A percentile compares a stretch with the other conserved stretches of the same genome.
Conservation (phyloP, 2,113 vertebrate species). For the Calypte anna region DNA sequence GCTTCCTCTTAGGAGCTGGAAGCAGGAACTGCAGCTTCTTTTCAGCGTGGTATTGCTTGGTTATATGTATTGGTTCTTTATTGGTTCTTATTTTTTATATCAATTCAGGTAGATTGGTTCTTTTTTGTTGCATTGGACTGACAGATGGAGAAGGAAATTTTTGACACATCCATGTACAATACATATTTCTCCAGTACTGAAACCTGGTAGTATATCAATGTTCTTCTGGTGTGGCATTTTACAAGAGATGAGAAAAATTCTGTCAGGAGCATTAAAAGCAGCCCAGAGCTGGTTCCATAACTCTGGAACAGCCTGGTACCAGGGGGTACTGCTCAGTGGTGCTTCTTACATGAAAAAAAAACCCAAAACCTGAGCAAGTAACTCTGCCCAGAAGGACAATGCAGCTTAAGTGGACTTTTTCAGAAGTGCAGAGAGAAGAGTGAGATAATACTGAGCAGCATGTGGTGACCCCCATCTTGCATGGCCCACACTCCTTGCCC, state of each 20-base stretch:
- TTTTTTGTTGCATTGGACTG: background rate
- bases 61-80: too few species aligned
- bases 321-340: background rate
- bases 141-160: background rate
- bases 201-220: background rate
- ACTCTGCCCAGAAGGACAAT: background rate
- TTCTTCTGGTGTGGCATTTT: background rate
- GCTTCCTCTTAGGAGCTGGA: background rate
- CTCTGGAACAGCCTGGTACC: background rate
- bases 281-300: background rate
- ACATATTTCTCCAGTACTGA: background rate
- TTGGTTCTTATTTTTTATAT: too few species aligned
- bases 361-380: background rate
- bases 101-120: background rate
- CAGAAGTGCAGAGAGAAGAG: background rate
- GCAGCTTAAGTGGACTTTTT: background rate
- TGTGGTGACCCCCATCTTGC: background rate
- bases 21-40: background rate
- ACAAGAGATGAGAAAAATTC: background rate
- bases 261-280: background rate
- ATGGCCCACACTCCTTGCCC: rapidly evolving
- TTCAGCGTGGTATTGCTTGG: background rate
- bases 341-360: background rate
- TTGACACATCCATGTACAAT: background rate
- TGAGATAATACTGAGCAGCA: background rate